These are phyloP conservation scores for human DNA, from an alignment of 2,113 vertebrate species.

Conservation along the genomic window DNA sequence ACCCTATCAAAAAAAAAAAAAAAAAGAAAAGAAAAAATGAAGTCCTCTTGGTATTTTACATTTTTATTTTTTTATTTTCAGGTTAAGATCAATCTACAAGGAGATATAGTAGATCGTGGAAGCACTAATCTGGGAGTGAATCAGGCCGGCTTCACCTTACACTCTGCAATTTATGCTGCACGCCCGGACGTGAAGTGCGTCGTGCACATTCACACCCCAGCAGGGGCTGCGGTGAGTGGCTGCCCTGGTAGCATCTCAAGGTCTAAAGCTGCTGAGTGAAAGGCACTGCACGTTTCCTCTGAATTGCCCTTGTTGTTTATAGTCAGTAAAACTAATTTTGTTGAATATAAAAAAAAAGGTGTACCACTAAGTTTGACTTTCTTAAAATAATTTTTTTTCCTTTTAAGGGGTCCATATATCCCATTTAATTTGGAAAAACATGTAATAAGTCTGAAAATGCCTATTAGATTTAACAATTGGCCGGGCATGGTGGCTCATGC, in stretches of 20 bases:
- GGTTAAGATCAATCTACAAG: constrained; percentile 97
- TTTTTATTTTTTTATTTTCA: constrained; percentile 69
- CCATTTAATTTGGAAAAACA: not conserved
- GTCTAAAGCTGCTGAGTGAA: not conserved
- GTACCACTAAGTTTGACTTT: not conserved
- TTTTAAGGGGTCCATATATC: not conserved
- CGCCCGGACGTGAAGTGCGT: constrained; percentile 94
- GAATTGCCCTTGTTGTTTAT: too few species aligned
- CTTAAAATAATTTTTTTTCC: not conserved
- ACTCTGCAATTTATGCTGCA: constrained; percentile 93
- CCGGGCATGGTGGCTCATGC: too few species aligned
- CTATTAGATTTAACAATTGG: not conserved
- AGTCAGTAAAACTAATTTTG: not conserved
- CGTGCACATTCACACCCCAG: constrained; percentile 94
- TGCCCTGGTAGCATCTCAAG: rapidly evolving
- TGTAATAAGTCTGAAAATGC: not conserved
- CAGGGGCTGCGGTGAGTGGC: constrained; percentile 93
- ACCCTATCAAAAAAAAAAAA: too few species aligned
- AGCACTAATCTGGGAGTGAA: constrained; percentile 97
- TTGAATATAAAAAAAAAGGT: not conserved
- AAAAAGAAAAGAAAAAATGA: not conserved
- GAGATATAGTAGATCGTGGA: constrained; percentile 94
- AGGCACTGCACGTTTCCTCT: not conserved
- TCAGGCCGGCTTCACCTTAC: constrained; percentile 94
- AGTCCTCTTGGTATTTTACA: not conserved